Base-by-base conservation (phyloP, 2,113 vertebrate genomes). In the Erpornis zantholeuca region DNA sequence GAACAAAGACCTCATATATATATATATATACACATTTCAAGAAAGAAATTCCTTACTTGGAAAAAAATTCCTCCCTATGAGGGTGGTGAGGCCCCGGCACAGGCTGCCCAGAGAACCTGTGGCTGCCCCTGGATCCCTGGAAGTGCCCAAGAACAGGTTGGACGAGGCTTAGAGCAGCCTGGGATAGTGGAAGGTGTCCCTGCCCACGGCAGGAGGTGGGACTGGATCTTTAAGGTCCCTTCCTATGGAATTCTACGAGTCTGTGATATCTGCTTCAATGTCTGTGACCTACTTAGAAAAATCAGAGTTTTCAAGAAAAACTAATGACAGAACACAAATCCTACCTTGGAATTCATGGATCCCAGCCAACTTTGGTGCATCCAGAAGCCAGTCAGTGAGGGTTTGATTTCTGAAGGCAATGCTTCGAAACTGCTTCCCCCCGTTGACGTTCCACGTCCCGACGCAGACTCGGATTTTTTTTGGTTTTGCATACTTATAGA, bases 391-490 rank as follows among this genome's bases (percentile, higher is more conserved):
- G 97, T 99, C 99, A 29, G 99, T 99, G 72, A 99, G 99, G 1
- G 99, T 99, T 96, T 99, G 99, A 94, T 99, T 99, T 95, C 99
- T 99, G 96, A 99, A 99, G 33, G 99, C 99, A 57, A 99, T 99
- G 84, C 99, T 99, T 88, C 99, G 98, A 88, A 99, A 99, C 92
- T 99, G 99, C 97, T 99, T 99, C 20, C 99, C 99, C 0, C 99
- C 99, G 2, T 99, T 99, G 36, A 99, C 99, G 0, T 99, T 99
- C 99, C 99, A 99, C 1, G 99, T 99, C 63, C 99, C 99, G 1
- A 99, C 98, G 6, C 99, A 98, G 40, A 99, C 99, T 15, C 99
- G 97, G 70, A 99, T 98, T 88, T 99, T 98, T 94, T 98, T 99
- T 6, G 99, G 99, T 61, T 97, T 98, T 14, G 99, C 99, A 80